Base-by-base conservation (phyloP, 2,113 vertebrate genomes). In the Myiagra hebetior region DNA sequence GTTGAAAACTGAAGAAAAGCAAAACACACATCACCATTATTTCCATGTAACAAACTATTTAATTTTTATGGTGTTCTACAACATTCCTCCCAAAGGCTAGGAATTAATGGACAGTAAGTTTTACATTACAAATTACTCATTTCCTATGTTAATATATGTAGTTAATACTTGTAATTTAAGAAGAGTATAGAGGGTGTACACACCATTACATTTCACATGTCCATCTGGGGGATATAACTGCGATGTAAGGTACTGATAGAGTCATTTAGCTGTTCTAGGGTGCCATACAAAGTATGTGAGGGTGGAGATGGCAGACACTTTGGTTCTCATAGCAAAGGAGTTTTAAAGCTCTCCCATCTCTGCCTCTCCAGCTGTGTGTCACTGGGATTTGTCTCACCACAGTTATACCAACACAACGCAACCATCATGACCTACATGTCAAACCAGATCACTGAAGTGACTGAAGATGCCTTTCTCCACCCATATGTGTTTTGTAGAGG, bases 211-310 rank as follows among this genome's bases (percentile, higher is more conserved):
- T 47, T 78, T 55, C 17, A 37, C 4, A 0, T 11, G 6, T 30
- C 11, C 62, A 4, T 67, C 20, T 27, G 39, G 83, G 22, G 27
- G 8, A 31, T 52, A 17, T 26, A 46, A 60, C 19, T 14, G 26
- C 0, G 0, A 18, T 17, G 4, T 20, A 27, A 46, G n/a, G 15
- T 39, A 22, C 17, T 22, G 13, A 2, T 5, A 27, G 10, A 85
- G n/a, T 13, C 30, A 15, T n/a, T 22, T 17, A 28, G 22, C 22
- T 55, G 21, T 73, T 57, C 41, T 31, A 53, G 47, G 11, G 26
- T 80, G 8, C 41, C 21, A 24, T 6, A 22, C 6, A 19, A 72
- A 47, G 3, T 13, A 7, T 10, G 0, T 23, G 21, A 57, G n/a
- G 3, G 17, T n/a, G 18, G 19, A 62, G 13, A 7, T 44, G 64